Evolutionary conservation across 1,140 invertebrate species (phyloP).

Genomic region (Epicauta chinensis): DNA sequence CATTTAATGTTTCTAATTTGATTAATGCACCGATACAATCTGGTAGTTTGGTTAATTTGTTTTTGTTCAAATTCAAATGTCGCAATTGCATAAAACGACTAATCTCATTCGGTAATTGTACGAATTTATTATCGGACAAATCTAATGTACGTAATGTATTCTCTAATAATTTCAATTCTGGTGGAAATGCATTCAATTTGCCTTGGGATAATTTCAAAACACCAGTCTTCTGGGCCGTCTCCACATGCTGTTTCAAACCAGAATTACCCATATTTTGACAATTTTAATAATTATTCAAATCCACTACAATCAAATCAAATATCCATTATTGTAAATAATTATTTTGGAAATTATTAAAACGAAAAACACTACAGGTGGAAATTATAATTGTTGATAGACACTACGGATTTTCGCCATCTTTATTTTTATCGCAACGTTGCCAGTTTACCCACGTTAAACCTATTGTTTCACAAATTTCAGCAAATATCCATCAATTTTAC

Average conservation of each 20-base stretch:
- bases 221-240: constrained; percentile 89
- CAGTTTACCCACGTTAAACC: too few relatives aligned
- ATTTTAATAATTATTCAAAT: background rate
- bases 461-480: too few relatives aligned
- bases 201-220: constrained; percentile 78
- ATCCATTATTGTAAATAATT: too few relatives aligned
- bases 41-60: constrained; percentile 62
- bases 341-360: too few relatives aligned
- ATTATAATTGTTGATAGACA: too few relatives aligned
- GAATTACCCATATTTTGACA: constrained; percentile 72
- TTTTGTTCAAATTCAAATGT: constrained; percentile 73
- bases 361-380: too few relatives aligned
- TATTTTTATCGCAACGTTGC: too few relatives aligned
- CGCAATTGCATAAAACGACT: constrained; percentile 75
- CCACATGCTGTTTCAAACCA: constrained; percentile 81
- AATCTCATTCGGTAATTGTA: constrained; percentile 67
- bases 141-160: constrained; percentile 79
- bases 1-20: constrained; percentile 79
- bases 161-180: constrained; percentile 54
- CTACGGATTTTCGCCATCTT: too few relatives aligned
- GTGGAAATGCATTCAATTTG: constrained; percentile 70
- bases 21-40: constrained; percentile 65
- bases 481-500: too few relatives aligned
- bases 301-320: too few relatives aligned
- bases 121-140: constrained; percentile 85